Evolutionary conservation across 2,888 invertebrate genomes (phyloP).

Genomic region (Lycaena phlaeas): DNA sequence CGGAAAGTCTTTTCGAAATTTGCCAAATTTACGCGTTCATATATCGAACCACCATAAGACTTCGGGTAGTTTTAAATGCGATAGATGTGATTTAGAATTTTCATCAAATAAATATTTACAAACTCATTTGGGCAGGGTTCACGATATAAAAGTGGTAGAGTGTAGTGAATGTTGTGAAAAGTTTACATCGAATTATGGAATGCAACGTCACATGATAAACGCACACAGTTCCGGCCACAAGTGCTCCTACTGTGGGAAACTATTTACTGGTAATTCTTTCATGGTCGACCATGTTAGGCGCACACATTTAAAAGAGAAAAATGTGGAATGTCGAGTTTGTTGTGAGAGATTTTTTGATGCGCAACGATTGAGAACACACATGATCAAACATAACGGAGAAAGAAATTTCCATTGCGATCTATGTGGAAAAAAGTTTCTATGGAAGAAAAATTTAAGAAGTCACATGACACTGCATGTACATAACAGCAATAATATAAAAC

Average conservation of each 20-base stretch:
- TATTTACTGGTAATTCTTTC: constrained; percentile 44
- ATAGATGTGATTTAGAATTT: constrained; percentile 33
- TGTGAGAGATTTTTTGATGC: constrained; percentile 41
- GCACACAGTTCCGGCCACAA: constrained; percentile 42
- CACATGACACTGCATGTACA: constrained; percentile 55
- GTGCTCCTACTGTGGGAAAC: constrained; percentile 39
- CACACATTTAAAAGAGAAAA: constrained; percentile 47
- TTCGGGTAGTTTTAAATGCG: constrained; percentile 32
- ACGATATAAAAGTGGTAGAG: constrained; percentile 35
- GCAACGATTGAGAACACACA: constrained; percentile 46
- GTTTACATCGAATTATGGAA: constrained; percentile 40
- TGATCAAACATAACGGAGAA: constrained; percentile 61
- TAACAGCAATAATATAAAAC: constrained; percentile 9
- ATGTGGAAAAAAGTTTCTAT: constrained; percentile 69
- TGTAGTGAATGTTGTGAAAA: constrained; percentile 43
- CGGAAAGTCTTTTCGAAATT: constrained; percentile 39
- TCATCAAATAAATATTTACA: constrained; percentile 30
- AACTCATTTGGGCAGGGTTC: constrained; percentile 36
- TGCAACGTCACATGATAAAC: constrained; percentile 37
- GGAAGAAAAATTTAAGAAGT: constrained; percentile 70
- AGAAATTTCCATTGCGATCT: constrained; percentile 68
- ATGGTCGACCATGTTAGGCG: constrained; percentile 45
- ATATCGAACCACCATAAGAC: constrained; percentile 34
- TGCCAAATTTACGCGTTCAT: constrained; percentile 41
- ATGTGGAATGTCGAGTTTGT: constrained; percentile 42